phyloP scores from a whole-genome alignment of 2,797 vertebrate genomes.

The Channa striata region DNA sequence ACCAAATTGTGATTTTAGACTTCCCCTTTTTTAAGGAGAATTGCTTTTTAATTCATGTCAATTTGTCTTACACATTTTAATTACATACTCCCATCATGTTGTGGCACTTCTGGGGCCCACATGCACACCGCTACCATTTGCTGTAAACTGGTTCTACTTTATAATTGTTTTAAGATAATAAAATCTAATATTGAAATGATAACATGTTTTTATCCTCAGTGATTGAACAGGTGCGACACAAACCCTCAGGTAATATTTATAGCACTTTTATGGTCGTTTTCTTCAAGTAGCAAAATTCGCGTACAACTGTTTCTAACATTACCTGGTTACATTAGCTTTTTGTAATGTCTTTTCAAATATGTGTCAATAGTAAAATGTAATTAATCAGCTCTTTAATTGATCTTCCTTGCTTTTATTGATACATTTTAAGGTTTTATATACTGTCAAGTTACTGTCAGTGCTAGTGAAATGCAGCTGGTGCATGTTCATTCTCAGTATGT shows the following conservation, averaged over 20 bases:
- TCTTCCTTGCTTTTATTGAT: no score
- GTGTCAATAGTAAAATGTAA: not conserved
- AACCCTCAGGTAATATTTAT: not conserved
- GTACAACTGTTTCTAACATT: not conserved
- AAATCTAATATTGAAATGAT: conserved; percentile 40
- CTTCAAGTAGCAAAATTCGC: not conserved
- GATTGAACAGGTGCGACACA: not conserved
- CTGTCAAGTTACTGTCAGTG: no score
- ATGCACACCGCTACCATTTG: conserved; percentile 32
- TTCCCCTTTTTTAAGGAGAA: conserved; percentile 27
- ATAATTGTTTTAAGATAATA: conserved; percentile 67
- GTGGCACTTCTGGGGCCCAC: conserved; percentile 41
- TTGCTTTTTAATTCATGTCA: conserved; percentile 52
- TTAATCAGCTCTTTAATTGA: no score
- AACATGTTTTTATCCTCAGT: not conserved
- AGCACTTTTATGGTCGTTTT: not conserved
- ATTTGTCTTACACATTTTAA: conserved; percentile 50
- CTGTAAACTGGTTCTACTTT: conserved; percentile 55
- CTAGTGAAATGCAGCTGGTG: not conserved
- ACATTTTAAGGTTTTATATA: no score
- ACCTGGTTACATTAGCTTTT: not conserved
- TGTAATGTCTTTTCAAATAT: not conserved
- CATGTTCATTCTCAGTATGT: not conserved
- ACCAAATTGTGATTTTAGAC: not conserved
- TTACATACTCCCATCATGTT: conserved; percentile 37